A percentile compares a stretch with the other conserved stretches of the same genome.
Evolutionary conservation across 2,888 invertebrate genomes (phyloP).

Genomic region (Euplagia quadripunctaria): DNA sequence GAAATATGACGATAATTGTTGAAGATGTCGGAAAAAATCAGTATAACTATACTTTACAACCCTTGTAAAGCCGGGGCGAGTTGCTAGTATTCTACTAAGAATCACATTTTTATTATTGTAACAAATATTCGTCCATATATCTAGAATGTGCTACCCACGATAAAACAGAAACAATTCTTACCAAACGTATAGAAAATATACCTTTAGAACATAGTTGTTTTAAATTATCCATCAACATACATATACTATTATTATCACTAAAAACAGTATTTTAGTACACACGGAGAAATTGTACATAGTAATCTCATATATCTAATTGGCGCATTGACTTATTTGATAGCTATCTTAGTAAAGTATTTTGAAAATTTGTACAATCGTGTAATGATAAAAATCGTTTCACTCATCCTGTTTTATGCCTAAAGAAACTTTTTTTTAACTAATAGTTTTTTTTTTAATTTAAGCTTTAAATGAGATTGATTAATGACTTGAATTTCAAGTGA

Average conservation of each 20-base stretch:
- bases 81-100: too few relatives aligned
- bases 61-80: too few relatives aligned
- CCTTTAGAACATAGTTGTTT: not conserved
- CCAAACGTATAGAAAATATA: too few relatives aligned
- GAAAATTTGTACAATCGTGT: not conserved
- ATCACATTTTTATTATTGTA: too few relatives aligned
- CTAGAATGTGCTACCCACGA: not conserved
- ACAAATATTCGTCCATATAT: not conserved
- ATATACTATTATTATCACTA: not conserved
- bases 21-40: too few relatives aligned
- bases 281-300: not conserved
- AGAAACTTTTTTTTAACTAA: too few relatives aligned
- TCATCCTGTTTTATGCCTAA: not conserved
- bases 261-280: not conserved
- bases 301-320: not conserved
- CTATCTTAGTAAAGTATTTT: not conserved
- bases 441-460: too few relatives aligned
- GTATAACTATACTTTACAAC: too few relatives aligned
- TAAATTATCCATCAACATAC: not conserved
- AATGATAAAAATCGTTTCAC: not conserved
- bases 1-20: too few relatives aligned
- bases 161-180: too few relatives aligned
- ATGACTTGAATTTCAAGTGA: too few relatives aligned
- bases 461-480: too few relatives aligned
- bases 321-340: not conserved